Percentiles rank a stretch among this genome's conserved stretches.
phyloP scores from a whole-genome alignment of 2,797 vertebrate genomes.

The Tamandua tetradactyla region DNA sequence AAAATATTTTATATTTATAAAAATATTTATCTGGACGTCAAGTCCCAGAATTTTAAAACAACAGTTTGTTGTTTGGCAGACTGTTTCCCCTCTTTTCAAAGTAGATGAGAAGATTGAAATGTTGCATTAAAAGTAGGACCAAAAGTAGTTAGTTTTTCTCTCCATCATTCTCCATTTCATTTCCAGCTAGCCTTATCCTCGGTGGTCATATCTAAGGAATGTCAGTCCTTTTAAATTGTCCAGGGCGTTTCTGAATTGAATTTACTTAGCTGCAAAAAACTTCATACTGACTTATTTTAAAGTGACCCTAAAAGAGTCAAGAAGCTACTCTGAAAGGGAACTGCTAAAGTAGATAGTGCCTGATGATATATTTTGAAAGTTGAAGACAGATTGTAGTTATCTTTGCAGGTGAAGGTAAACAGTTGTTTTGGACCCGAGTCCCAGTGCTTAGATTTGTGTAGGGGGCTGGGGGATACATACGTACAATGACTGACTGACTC shows the following conservation, averaged over 20 bases:
- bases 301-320: background rate
- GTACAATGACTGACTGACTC: background rate
- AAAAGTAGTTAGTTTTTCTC: background rate
- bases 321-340: background rate
- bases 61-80: background rate
- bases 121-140: background rate
- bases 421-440: background rate
- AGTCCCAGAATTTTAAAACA: background rate
- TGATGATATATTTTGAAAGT: background rate
- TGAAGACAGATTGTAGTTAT: background rate
- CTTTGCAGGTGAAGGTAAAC: slow-evolving; percentile 18
- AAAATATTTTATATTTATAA: too few species aligned
- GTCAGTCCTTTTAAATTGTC: background rate
- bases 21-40: too few species aligned
- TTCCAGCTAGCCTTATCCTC: background rate
- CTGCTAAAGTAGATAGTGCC: background rate
- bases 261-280: background rate
- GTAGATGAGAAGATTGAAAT: background rate
- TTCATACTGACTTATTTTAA: background rate
- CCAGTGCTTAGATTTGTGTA: background rate
- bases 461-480: background rate
- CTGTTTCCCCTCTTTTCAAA: background rate
- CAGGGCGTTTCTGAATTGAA: slow-evolving; percentile 30
- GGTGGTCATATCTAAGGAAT: slow-evolving; percentile 17
- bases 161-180: background rate